Evolutionary conservation across 2,797 vertebrate species (phyloP).

Genomic region (Typhlichthys eigenmanni): DNA sequence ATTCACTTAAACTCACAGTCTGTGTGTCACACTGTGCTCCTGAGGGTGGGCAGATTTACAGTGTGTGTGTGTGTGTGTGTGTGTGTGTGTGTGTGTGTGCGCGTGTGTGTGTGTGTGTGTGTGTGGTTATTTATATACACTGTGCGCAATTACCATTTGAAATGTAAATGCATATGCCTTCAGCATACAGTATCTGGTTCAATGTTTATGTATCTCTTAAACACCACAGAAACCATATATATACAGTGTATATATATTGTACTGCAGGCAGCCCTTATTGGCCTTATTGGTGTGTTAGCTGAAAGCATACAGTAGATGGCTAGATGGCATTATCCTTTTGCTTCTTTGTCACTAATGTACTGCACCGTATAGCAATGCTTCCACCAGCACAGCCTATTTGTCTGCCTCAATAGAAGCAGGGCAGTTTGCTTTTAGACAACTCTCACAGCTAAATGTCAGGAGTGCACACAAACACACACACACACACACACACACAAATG

Average conservation of each 20-base stretch:
- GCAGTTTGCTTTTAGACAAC: slow-evolving; percentile 46
- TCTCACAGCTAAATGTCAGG: slow-evolving; percentile 43
- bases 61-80: background rate
- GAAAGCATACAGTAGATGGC: slow-evolving; percentile 30
- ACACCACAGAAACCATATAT: no score
- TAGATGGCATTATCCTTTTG: slow-evolving; percentile 33
- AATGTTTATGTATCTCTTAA: background rate
- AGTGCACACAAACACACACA: background rate
- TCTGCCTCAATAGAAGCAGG: slow-evolving; percentile 32
- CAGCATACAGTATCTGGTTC: background rate
- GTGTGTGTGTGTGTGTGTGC: slow-evolving; percentile 1
- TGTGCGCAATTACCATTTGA: slow-evolving; percentile 1
- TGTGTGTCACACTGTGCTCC: background rate
- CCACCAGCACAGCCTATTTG: slow-evolving; percentile 24
- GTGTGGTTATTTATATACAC: background rate
- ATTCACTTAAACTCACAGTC: no score
- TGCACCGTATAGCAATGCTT: slow-evolving; percentile 31
- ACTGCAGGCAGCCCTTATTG: slow-evolving; percentile 39
- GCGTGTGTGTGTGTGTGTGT: background rate
- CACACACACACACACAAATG: background rate
- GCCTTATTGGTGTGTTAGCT: slow-evolving; percentile 31
- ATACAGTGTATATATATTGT: background rate
- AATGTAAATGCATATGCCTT: no score
- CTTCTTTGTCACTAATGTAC: slow-evolving; percentile 8
- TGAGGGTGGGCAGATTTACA: background rate